Base-by-base conservation (phyloP, 2,797 vertebrate species). In the Brotula barbata region DNA sequence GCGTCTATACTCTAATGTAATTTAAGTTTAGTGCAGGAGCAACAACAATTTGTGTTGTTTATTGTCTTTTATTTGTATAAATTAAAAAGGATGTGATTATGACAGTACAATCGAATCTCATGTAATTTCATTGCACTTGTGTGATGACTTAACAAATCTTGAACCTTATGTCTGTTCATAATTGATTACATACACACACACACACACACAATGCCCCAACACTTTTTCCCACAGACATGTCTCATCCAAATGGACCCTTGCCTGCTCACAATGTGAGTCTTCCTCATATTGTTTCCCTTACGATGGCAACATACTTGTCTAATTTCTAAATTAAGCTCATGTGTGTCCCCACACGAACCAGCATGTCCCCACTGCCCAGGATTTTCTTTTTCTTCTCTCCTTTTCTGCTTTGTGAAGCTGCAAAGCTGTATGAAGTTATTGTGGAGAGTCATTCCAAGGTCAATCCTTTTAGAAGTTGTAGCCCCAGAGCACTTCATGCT, bases 371-470 rank as follows among this genome's bases (percentile, higher is more conserved):
- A 1, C 22, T 34, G 42, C 34, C 47, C 21, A 46, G 21, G 9
- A 10, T 36, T 37, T 43, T 40, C 17, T 28, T 28, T 28, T 28
- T 28, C 25, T 28, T 28, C 25, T 28, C 4, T 8, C 25, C 25
- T 28, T 28, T 28, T 45, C 31, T 25, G 7, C 33, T 6, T n/a
- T 50, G 22, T 44, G 66, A 71, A 58, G 53, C 68, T 57, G 47
- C 57, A 25, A 21, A 28, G 37, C 47, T 51, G 1, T 20, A 4
- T 54, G 28, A 44, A 68, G 63, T 46, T 51, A 12, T 6, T 16
- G 3, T 20, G 12, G n/a, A 33, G 21, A 43, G 58, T 68, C 64
- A 62, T 36, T 45, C 46, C 69, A 73, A 82, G 77, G 82, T 82
- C 78, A 77, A 7, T 45, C 63, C 75, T 52, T 66, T 72, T 57